Evolutionary conservation across 1,140 invertebrate genomes (phyloP), one percentile per base, ranked within the genome.

Genomic region (Calliopsis andreniformis): DNA sequence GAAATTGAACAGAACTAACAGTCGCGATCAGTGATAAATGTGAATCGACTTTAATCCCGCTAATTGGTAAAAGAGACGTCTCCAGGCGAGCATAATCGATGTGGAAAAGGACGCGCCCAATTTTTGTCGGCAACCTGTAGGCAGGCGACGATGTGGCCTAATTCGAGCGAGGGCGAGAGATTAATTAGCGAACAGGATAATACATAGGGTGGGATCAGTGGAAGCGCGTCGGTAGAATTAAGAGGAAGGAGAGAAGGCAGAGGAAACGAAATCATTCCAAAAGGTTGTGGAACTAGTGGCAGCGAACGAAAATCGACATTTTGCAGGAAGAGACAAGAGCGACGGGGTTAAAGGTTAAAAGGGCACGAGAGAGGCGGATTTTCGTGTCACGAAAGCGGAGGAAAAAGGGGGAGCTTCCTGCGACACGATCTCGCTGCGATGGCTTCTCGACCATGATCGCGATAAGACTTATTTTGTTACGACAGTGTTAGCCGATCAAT

Each of bases 131-230:
- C 49, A 23, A 14, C 28, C 35, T 16, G 14, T 30, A 53, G 61
- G 32, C 45, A 30, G 25, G 35, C 42, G 28, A 66, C 53, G 42
- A 75, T 58, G 53, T 58, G 72, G 72, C 63, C 64, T 75, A 75
- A 58, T 69, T 62, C 47, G 47, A 53, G 43, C 70, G 47, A 51
- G 70, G 32, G 51, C 32, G n/a, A 55, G 49, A 7, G 25, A 14
- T 49, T 35, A 16, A 28, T 68, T 25, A 35, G 7, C 16, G 7
- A 7, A 51, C 20, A 23, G 6, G 30, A 47, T 39, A 39, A 39
- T 10, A 10, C 35, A 39, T 10, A 39, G 35, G 10, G 35, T 39
- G 4, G 35, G 10, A 39, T 39, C 35, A 39, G 35, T 10, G 10
- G 35, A 39, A 10, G 10, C 35, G 28, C 14, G 45, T 2, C 25